Conservation (phyloP, 2,888 invertebrate genomes). For the Capitulum mitella region DNA sequence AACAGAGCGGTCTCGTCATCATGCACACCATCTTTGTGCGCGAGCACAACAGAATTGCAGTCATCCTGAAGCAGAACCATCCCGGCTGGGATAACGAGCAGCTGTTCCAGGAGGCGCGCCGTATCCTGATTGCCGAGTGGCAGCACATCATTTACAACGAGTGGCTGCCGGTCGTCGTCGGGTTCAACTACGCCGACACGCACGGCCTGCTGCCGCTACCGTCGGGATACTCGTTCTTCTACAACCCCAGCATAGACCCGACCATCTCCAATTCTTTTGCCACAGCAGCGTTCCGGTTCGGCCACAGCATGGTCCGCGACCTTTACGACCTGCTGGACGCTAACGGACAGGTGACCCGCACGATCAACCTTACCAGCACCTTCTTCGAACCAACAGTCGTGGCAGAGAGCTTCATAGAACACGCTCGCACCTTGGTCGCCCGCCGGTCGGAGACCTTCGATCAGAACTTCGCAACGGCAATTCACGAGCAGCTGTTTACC, state of each 20-base stretch:
- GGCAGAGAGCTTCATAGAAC: not conserved
- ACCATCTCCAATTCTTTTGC: conserved; percentile 92
- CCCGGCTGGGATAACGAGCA: conserved; percentile 64
- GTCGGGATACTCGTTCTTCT: conserved; percentile 72
- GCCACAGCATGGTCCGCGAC: not conserved
- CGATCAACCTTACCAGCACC: not conserved
- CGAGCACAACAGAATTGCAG: conserved; percentile 71
- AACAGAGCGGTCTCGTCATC: conserved; percentile 25
- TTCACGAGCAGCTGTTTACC: not conserved
- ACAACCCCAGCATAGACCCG: conserved; percentile 72
- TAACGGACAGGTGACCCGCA: not conserved
- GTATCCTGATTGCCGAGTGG: conserved; percentile 64
- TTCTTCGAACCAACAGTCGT: not conserved
- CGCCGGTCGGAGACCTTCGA: not conserved
- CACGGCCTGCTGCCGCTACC: conserved; percentile 41
- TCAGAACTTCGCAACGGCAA: not conserved
- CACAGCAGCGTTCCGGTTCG: conserved; percentile 63
- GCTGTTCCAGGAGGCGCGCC: conserved; percentile 63
- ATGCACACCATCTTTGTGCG: conserved; percentile 62
- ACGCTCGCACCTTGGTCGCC: not conserved
- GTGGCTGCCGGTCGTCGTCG: conserved; percentile 63
- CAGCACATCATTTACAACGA: conserved; percentile 74
- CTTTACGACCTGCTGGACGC: not conserved
- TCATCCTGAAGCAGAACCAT: conserved; percentile 55
- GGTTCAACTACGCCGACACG: conserved; percentile 36